These are phyloP conservation scores for Caenorhabditis uteleia DNA, from an alignment of 2,888 invertebrate species.

Conservation along the genomic window DNA sequence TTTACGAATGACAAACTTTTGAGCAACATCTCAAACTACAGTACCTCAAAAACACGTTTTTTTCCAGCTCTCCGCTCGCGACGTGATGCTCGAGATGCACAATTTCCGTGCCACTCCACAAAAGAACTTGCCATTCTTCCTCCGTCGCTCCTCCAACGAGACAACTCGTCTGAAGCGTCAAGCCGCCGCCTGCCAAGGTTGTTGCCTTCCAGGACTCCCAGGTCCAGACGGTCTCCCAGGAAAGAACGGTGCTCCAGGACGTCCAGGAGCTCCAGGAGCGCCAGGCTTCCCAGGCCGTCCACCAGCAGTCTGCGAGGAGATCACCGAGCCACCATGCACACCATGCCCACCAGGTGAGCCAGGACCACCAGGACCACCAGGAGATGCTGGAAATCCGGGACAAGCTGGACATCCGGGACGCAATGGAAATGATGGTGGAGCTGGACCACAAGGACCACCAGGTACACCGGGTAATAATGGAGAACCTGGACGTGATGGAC, in stretches of 20 bases:
- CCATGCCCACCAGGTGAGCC: slow-evolving; percentile 69
- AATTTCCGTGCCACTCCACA: slow-evolving; percentile 58
- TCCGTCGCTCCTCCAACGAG: slow-evolving; percentile 48
- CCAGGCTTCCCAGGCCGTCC: slow-evolving; percentile 69
- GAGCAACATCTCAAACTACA: background rate
- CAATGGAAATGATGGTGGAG: slow-evolving; percentile 67
- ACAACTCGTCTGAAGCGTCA: slow-evolving; percentile 52
- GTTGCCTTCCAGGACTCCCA: slow-evolving; percentile 65
- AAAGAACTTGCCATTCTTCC: slow-evolving; percentile 47
- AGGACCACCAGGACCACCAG: slow-evolving; percentile 62
- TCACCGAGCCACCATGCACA: slow-evolving; percentile 68
- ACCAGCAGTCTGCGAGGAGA: slow-evolving; percentile 68
- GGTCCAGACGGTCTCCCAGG: slow-evolving; percentile 66
- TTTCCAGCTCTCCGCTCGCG: slow-evolving; percentile 67
- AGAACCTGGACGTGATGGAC: slow-evolving; percentile 64
- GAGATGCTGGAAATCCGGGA: slow-evolving; percentile 55
- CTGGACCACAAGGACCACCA: slow-evolving; percentile 64
- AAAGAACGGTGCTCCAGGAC: slow-evolving; percentile 64
- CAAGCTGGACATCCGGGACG: slow-evolving; percentile 62
- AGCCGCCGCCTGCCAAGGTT: slow-evolving; percentile 51
- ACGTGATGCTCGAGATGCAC: slow-evolving; percentile 68
- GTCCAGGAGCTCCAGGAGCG: slow-evolving; percentile 68
- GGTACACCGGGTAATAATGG: slow-evolving; percentile 65
- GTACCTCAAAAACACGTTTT: background rate
- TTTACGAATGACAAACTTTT: background rate